Evolutionary conservation across 2,888 invertebrate species (phyloP).

Genomic region (Mactromeris polynyma): DNA sequence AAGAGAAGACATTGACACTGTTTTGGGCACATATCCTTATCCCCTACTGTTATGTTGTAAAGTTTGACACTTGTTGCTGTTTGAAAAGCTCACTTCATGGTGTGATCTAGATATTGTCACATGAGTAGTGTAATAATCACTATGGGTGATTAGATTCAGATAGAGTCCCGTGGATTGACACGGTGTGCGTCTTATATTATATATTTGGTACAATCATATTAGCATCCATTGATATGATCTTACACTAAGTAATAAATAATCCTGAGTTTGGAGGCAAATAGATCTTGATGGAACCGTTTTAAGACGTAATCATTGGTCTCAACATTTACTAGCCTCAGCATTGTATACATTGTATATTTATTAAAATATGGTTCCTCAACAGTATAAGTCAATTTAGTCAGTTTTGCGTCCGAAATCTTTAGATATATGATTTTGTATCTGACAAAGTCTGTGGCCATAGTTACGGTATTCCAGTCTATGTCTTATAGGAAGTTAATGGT

Average conservation of each 20-base stretch:
- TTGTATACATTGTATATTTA: too few relatives aligned
- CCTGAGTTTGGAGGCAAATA: background rate
- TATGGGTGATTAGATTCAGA: background rate
- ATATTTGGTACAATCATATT: background rate
- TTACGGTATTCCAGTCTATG: background rate
- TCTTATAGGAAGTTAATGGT: background rate
- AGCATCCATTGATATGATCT: background rate
- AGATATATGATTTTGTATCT: background rate
- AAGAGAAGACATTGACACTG: background rate
- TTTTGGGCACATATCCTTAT: background rate
- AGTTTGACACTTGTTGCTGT: constrained; percentile 14
- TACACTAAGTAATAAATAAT: background rate
- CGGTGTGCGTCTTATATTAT: too few relatives aligned
- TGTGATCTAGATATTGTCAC: background rate
- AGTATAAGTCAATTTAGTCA: too few relatives aligned
- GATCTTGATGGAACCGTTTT: background rate
- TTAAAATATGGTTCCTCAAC: too few relatives aligned
- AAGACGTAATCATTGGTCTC: too few relatives aligned
- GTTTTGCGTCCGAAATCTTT: too few relatives aligned
- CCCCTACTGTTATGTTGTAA: background rate
- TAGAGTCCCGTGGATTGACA: background rate
- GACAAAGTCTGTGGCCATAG: background rate
- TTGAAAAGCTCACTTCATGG: background rate
- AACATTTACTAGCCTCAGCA: too few relatives aligned
- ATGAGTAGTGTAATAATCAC: background rate